Evolutionary conservation across 2,113 vertebrate genomes (phyloP), one percentile per base, ranked within the genome.

Genomic region (Columbina picui): DNA sequence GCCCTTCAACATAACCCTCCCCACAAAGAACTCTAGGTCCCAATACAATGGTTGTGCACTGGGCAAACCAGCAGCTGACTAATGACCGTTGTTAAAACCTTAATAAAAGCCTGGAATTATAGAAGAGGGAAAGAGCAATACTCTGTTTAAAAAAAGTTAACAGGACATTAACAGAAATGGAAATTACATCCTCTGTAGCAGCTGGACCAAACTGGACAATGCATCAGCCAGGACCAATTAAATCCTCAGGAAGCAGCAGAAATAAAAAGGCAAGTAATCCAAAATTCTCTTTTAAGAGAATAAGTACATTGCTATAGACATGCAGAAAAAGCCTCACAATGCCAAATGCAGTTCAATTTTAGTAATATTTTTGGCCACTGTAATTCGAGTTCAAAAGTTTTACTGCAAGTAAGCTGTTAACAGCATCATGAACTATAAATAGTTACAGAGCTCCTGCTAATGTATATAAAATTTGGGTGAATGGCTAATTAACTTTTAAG

Each of bases 251-350:
- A 93, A 60, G 49, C 16, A 60, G 14, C 20, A 86, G 34, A 86
- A 91, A 68, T 60, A 56, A 60, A 45, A 4, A 56, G 0, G 0
- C 7, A 73, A 60, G 16, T 36, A 14, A 68, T 32, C 23, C 34
- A 59, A 83, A 85, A 64, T 32, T 29, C 52, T 76, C 39, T n/a
- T 56, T 43, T 64, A 73, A 36, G 34, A 56, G 10, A 74, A 57
- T 4, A 53, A 0, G 1, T 22, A 8, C 6, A 65, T 56, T 75
- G 47, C 11, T 32, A 57, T 1, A 38, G 9, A 22, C 26, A 52
- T 34, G 38, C 4, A 45, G 27, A 41, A 80, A 45, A 45, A 26
- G 6, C 68, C 11, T 47, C 1, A 4, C 16, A 55, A 68, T 32
- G 22, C 15, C 13, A 83, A 64, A 88, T 16, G 32, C 14, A 60